A percentile compares a stretch with the other conserved stretches of the same genome.
Conservation (phyloP, 1,140 invertebrate genomes). For the Drepana arcuata region DNA sequence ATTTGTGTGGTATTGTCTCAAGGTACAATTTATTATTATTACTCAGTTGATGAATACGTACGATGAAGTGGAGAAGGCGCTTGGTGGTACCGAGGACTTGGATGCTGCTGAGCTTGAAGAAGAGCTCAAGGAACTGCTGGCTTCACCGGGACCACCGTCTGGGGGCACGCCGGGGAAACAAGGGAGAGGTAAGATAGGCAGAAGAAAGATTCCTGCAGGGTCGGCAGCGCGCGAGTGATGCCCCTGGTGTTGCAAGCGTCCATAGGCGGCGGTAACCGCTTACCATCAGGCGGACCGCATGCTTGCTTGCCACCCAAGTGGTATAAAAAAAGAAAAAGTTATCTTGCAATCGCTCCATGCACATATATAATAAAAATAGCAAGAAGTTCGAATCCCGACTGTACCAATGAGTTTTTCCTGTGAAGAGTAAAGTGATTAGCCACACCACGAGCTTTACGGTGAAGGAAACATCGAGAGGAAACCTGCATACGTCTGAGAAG, state of each 20-base stretch:
- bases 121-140: slow-evolving; percentile 40
- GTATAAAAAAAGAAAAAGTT: not conserved
- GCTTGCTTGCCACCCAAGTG: not conserved
- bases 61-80: slow-evolving; percentile 42
- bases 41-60: slow-evolving; percentile 47
- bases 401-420: too few species aligned
- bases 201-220: not conserved
- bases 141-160: slow-evolving; percentile 9
- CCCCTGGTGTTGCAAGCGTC: not conserved
- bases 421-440: too few species aligned
- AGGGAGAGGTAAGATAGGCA: slow-evolving; percentile 8
- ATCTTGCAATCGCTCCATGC: too few species aligned
- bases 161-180: slow-evolving; percentile 31
- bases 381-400: too few species aligned
- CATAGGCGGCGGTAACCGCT: not conserved
- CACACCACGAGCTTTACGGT: too few species aligned
- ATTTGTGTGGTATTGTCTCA: too few species aligned
- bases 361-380: too few species aligned
- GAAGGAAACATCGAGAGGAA: too few species aligned
- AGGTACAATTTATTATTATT: slow-evolving; percentile 1
- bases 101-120: slow-evolving; percentile 41
- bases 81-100: slow-evolving; percentile 33
- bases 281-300: not conserved
- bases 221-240: not conserved
- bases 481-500: too few species aligned